Evolutionary conservation across 1,140 invertebrate genomes (phyloP), one percentile per base, ranked within the genome.

Genomic region (Bradynema listronoti): DNA sequence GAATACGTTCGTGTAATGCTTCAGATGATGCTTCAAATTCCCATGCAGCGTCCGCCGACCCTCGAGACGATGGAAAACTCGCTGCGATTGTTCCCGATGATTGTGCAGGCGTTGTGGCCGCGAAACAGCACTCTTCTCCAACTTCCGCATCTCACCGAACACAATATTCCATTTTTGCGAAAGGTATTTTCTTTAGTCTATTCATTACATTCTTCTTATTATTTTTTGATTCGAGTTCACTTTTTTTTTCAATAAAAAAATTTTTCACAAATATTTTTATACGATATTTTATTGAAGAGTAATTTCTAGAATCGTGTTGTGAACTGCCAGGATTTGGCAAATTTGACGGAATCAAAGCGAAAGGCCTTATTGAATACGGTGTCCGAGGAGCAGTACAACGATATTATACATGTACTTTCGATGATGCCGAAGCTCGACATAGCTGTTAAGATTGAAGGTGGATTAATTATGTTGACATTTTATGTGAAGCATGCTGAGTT

Each of bases 31-130:
- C 85, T 91, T 69, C 82, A 96, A 63, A 89, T 66, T 41, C 83
- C 84, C 39, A 64, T 73, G 41, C 61, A 82, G 85, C 89, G 86
- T 47, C 81, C 91, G 59, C 91, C 92, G 11, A 86, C 86, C 47
- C 87, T 98, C 63, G 90, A 92, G 73, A 96, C 93, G 1, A 87
- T 98, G 58, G 94, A 99, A 80, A 93, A 92, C 79, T 88, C 89
- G 69, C 96, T 98, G 90, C 95, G 93, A 80, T 78, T 96, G 29
- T 87, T 87, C 65, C 90, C 91, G 47, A 92, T 97, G 88, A 85
- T 97, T 45, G 89, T 97, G 0, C 95, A 99, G 83, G 94, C 85
- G 0, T 81, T 97, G 42, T 95, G 91, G 89, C 90, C 94, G 68
- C 87, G 85, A 74, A 90, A 91, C 79, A 92, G 87, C 65, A 88